A percentile compares a stretch with the other conserved stretches of the same genome.
These are phyloP conservation scores for Neotragus moschatus DNA, from an alignment of 2,113 vertebrate genomes.

Conservation along the genomic window DNA sequence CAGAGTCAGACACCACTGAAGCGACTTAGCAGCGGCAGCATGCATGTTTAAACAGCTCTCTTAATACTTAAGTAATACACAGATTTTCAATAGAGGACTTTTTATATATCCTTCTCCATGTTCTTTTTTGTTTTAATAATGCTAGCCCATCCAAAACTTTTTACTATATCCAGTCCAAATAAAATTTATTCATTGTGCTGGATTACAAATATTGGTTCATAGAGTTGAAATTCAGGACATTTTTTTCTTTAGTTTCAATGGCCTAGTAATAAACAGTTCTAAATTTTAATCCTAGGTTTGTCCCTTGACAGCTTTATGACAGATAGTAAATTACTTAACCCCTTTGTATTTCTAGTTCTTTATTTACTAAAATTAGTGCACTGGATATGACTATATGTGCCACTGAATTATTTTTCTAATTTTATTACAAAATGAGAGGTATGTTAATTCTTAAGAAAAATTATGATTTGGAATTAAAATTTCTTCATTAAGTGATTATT, in stretches of 20 bases:
- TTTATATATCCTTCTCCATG: not conserved
- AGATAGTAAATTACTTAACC: not conserved
- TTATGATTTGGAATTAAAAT: not conserved
- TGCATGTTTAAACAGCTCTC: not conserved
- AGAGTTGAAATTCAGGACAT: not conserved
- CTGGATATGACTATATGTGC: not conserved
- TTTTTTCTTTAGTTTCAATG: not conserved
- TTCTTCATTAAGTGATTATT: not conserved
- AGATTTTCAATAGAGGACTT: not conserved
- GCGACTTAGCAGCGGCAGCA: too few relatives aligned
- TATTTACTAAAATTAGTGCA: not conserved
- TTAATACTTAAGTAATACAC: not conserved
- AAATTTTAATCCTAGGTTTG: not conserved
- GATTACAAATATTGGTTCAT: not conserved
- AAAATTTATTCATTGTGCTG: not conserved
- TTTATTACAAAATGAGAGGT: not conserved
- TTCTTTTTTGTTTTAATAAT: not conserved
- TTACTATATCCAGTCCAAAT: not conserved
- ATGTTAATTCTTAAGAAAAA: not conserved
- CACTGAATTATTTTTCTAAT: not conserved
- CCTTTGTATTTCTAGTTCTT: not conserved
- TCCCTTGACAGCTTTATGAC: not conserved
- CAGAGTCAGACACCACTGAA: too few relatives aligned
- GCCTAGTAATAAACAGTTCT: not conserved
- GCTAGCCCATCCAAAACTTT: not conserved